Evolutionary conservation across 2,113 vertebrate genomes (phyloP).

Genomic region (Vidua macroura): DNA sequence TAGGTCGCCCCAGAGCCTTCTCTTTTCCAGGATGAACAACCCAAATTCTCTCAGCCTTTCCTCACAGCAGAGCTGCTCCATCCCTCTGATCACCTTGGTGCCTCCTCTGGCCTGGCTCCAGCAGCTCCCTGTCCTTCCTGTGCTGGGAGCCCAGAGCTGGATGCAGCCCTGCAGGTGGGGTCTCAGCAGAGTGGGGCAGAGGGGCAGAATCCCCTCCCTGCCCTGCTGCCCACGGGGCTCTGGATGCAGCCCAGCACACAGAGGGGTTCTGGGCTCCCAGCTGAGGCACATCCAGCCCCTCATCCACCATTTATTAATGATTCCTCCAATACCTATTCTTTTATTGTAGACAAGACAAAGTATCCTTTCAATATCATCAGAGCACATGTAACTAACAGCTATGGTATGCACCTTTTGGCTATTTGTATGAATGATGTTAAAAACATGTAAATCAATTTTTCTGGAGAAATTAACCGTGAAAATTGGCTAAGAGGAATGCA

Average conservation of each 20-base stretch:
- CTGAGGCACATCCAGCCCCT: rapidly evolving
- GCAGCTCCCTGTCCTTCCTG: background rate
- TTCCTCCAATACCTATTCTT: background rate
- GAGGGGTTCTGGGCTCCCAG: background rate
- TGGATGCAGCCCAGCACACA: background rate
- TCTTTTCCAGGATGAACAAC: background rate
- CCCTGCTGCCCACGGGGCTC: background rate
- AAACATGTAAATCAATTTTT: background rate
- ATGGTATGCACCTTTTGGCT: background rate
- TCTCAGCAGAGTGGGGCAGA: background rate
- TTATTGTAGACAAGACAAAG: background rate
- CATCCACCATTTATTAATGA: background rate
- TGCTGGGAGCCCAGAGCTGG: background rate
- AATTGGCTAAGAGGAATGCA: background rate
- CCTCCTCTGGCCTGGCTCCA: background rate
- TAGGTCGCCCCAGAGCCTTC: rapidly evolving
- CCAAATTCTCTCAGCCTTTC: rapidly evolving
- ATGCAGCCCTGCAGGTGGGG: background rate
- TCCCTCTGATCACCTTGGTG: background rate
- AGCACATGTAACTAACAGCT: background rate
- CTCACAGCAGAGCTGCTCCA: background rate
- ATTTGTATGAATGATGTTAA: background rate
- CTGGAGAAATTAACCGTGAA: background rate
- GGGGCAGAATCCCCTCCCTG: background rate
- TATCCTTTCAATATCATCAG: background rate